These are phyloP conservation scores for Tiliqua scincoides DNA, from an alignment of 2,113 vertebrate species.

Conservation along the genomic window DNA sequence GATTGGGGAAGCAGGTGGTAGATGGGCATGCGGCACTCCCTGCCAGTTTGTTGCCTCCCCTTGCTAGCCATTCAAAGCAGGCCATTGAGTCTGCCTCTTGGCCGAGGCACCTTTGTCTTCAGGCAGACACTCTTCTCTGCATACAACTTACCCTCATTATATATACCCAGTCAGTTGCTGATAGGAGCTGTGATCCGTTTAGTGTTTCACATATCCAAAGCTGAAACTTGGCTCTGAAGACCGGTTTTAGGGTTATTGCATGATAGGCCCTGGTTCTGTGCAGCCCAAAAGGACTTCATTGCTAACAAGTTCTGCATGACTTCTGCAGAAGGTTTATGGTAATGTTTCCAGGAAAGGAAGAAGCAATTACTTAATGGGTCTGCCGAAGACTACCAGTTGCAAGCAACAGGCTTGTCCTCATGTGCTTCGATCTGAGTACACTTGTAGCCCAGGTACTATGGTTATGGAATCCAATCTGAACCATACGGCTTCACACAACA, in stretches of 20 bases:
- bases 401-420: neutral
- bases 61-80: too few relatives aligned
- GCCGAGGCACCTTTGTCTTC: too few relatives aligned
- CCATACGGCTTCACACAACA: neutral
- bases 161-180: too few relatives aligned
- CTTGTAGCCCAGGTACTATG: neutral
- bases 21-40: too few relatives aligned
- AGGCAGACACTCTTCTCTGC: neutral
- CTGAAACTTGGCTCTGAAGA: neutral
- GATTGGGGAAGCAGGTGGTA: too few relatives aligned
- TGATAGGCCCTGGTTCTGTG: neutral
- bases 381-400: neutral
- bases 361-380: neutral
- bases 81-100: too few relatives aligned
- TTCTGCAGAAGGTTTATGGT: neutral
- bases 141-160: neutral
- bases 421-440: neutral
- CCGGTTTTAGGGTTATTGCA: neutral
- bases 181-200: neutral
- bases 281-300: neutral
- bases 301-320: neutral
- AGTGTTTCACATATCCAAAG: neutral
- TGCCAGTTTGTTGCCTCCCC: too few relatives aligned
- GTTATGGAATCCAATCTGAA: neutral
- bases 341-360: neutral